A percentile compares a stretch with the other conserved stretches of the same genome.
Conservation (phyloP, 2,797 vertebrate species). For the Decapterus maruadsi region DNA sequence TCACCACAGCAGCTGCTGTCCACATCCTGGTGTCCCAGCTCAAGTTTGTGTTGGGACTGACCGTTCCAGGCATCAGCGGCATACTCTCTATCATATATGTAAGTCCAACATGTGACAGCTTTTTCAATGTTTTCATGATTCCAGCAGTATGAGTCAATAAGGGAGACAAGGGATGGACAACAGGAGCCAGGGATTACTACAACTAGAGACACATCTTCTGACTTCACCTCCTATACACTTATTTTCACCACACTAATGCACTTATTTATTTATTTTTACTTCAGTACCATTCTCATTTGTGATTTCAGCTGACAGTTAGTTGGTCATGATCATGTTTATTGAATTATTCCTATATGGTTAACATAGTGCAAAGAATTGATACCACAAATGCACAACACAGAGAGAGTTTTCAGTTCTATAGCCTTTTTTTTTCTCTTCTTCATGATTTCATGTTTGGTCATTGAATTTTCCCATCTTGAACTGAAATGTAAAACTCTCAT, state of each 20-base stretch:
- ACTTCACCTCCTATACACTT: no score
- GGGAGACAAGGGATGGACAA: no score
- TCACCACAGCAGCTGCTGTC: slow-evolving; percentile 93
- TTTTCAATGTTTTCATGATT: background rate
- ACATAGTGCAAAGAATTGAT: background rate
- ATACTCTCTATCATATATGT: slow-evolving; percentile 90
- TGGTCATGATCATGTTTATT: background rate
- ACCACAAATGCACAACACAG: background rate
- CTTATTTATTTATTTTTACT: background rate
- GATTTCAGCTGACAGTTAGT: background rate
- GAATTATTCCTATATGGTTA: no score
- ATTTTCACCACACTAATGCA: no score
- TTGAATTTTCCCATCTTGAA: no score
- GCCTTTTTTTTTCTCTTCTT: background rate
- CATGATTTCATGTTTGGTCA: background rate
- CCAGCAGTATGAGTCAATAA: no score
- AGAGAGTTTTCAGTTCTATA: background rate
- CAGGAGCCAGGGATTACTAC: background rate
- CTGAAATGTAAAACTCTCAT: no score
- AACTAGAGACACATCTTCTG: no score
- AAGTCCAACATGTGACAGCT: slow-evolving; percentile 66
- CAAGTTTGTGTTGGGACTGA: slow-evolving; percentile 92
- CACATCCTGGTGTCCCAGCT: slow-evolving; percentile 94
- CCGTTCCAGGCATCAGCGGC: slow-evolving; percentile 80
- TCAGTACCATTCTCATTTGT: background rate